phyloP scores from a whole-genome alignment of 37 sponge, comb jelly and placozoan genomes.

The Dysidea cf. avara region DNA sequence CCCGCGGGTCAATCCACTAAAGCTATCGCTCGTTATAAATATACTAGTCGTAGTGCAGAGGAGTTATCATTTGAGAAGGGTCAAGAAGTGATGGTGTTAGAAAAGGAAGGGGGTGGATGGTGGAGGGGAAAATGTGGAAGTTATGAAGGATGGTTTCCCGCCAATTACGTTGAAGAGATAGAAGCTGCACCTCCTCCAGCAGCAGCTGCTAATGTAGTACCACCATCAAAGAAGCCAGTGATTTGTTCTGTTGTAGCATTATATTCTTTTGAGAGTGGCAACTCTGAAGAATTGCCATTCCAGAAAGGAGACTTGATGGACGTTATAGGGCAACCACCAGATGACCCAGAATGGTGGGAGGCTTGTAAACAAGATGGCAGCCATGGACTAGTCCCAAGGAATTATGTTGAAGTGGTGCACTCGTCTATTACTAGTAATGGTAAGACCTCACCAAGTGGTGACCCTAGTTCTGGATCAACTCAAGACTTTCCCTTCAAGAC shows the following conservation, averaged over 20 bases:
- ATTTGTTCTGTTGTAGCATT: slow-evolving; percentile 73
- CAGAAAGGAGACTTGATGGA: slow-evolving; percentile 80
- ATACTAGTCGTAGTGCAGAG: slow-evolving; percentile 68
- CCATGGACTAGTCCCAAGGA: slow-evolving; percentile 80
- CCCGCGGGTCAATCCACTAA: slow-evolving; percentile 25
- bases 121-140: slow-evolving; percentile 82
- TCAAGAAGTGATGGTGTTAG: slow-evolving; percentile 79
- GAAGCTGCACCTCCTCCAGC: slow-evolving; percentile 4
- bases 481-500: slow-evolving; percentile 43
- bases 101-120: slow-evolving; percentile 95
- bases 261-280: slow-evolving; percentile 77
- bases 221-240: slow-evolving; percentile 31
- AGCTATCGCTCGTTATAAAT: slow-evolving; percentile 77
- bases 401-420: slow-evolving; percentile 80
- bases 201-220: background rate
- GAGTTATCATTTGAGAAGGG: slow-evolving; percentile 84
- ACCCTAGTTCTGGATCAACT: background rate
- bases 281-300: slow-evolving; percentile 80
- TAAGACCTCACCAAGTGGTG: background rate
- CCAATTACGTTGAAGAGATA: slow-evolving; percentile 89
- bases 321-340: slow-evolving; percentile 75
- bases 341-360: slow-evolving; percentile 95
- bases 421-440: slow-evolving; percentile 62
- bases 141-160: slow-evolving; percentile 88
- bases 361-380: slow-evolving; percentile 56